Evolutionary conservation across 2,113 vertebrate species (phyloP), one percentile per base, ranked within the genome.

Genomic region (Ondatra zibethicus): DNA sequence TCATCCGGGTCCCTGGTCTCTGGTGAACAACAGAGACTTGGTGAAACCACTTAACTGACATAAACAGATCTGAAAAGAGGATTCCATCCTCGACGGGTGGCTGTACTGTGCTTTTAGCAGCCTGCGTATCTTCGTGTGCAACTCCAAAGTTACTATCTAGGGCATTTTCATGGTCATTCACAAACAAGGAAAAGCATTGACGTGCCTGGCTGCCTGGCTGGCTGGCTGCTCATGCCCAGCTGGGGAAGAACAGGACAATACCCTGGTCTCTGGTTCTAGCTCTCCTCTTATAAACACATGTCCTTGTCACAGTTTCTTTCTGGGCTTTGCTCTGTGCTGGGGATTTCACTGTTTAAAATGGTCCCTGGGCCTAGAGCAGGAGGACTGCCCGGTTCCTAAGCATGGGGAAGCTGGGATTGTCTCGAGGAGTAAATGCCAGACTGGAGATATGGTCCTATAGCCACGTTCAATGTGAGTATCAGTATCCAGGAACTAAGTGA

Each of bases 151-250:
- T 76, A 42, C 4, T 11, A 47, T 27, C n/a, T 39, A 0, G 0
- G 17, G 55, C 0, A 0, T n/a, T 14, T 45, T 39, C 17, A 4
- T 0, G 55, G 80, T 50, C 17, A 17, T 17, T 68, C 0, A 0
- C 0, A 31, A 25, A 12, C 36, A 31, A 2, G 33, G 0, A 1
- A 19, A 10, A 82, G 72, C 72, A 25, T 29, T 0, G 0, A 87
- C 36, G 36, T 25, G 7, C 27, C 19, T 58, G 58, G 58, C 55
- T 58, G 55, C 55, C n/a, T 58, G 91, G 66, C 58, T 3, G 2
- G 68, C 42, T 0, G 4, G 13, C 1, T 7, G 36, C 39, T 1
- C 0, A 2, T 9, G 50, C 65, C 58, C 63, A 13, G 68, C 85
- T 52, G 66, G 80, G 31, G 58, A 29, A 39, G 10, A 58, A 63